Evolutionary conservation across 2,888 invertebrate species (phyloP).

Genomic region (Pristionchus maxplancki): DNA sequence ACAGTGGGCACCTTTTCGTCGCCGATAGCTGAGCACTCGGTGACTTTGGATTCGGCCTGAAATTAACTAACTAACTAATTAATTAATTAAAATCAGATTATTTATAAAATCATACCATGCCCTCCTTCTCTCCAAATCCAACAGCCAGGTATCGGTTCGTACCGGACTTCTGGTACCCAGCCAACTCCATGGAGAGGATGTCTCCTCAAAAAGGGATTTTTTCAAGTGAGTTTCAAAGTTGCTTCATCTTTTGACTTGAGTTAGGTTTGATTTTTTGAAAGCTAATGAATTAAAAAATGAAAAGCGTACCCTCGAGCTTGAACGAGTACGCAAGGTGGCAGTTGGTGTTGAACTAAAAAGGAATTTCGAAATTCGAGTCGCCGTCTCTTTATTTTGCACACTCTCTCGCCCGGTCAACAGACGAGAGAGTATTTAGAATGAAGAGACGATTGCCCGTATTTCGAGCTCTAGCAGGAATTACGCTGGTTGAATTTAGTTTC

Average conservation of each 20-base stretch:
- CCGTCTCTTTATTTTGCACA: no score
- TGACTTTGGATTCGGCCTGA: slow-evolving; percentile 52
- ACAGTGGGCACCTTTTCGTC: slow-evolving; percentile 37
- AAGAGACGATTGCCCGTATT: no score
- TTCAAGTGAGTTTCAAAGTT: no score
- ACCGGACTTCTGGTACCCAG: background rate
- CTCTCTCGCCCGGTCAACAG: no score
- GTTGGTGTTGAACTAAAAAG: background rate
- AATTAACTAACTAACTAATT: background rate
- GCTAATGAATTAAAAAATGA: no score
- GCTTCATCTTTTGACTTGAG: no score
- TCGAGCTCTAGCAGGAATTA: no score
- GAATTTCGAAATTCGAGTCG: background rate
- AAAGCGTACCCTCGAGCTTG: background rate
- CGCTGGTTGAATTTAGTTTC: no score
- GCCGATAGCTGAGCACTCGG: slow-evolving; percentile 63
- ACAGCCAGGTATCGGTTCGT: background rate
- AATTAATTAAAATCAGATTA: no score
- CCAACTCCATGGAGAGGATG: slow-evolving; percentile 21
- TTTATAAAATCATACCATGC: no score
- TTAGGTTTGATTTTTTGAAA: no score
- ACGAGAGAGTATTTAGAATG: no score
- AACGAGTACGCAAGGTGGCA: slow-evolving; percentile 1
- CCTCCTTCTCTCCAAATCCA: background rate
- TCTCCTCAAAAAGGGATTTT: background rate